These are phyloP conservation scores for Pseudotriccus pelzelni DNA, from an alignment of 2,797 vertebrate genomes.

Conservation along the genomic window DNA sequence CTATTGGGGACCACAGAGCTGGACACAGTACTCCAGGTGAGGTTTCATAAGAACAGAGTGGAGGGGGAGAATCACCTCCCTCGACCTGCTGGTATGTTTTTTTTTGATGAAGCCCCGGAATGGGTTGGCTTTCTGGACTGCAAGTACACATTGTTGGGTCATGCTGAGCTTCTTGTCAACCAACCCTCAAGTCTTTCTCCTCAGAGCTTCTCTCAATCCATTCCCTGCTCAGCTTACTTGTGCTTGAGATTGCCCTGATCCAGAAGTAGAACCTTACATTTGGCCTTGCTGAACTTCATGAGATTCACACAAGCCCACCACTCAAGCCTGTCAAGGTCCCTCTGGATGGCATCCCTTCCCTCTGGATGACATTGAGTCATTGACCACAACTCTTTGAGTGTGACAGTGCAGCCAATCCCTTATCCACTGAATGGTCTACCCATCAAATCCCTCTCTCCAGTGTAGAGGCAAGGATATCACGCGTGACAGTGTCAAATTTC, in stretches of 20 bases:
- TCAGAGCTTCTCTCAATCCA: not conserved
- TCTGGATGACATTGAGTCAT: not conserved
- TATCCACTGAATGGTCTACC: not conserved
- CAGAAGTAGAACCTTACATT: not conserved
- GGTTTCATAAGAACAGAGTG: not conserved
- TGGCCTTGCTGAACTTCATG: not conserved
- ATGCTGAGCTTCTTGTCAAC: not conserved
- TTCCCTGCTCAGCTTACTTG: not conserved
- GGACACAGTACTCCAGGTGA: not conserved
- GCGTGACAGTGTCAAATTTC: not conserved
- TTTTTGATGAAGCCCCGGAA: not conserved
- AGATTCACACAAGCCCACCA: not conserved
- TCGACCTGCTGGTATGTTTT: not conserved
- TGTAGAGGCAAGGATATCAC: not conserved
- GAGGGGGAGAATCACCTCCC: not conserved
- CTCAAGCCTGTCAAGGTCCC: not conserved
- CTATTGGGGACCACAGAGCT: not conserved
- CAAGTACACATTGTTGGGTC: fast-evolving
- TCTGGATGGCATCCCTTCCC: not conserved
- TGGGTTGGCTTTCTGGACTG: not conserved
- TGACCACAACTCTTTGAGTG: not conserved
- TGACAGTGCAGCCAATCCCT: not conserved
- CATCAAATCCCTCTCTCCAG: not conserved
- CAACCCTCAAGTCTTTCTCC: not conserved
- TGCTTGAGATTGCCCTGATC: not conserved